Evolutionary conservation across 2,888 invertebrate genomes (phyloP).

Genomic region (Chrysodeixis includens): DNA sequence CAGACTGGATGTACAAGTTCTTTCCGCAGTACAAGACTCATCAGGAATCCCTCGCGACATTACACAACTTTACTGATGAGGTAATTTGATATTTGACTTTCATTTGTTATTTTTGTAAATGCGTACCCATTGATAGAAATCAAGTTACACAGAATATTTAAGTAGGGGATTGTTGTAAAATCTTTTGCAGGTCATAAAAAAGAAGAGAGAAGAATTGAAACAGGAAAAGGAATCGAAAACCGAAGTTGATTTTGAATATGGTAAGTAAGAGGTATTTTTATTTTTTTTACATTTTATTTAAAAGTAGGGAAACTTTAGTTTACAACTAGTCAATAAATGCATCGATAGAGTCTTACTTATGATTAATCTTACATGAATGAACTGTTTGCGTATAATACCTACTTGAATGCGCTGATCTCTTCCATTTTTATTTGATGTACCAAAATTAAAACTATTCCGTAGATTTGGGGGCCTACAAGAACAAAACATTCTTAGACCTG

Average conservation of each 20-base stretch:
- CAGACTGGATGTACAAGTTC: constrained; percentile 89
- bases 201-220: constrained; percentile 71
- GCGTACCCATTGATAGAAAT: no score
- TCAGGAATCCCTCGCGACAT: constrained; percentile 80
- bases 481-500: constrained; percentile 88
- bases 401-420: no score
- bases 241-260: constrained; percentile 70
- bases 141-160: no score
- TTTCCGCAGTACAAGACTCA: constrained; percentile 86
- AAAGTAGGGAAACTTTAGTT: no score
- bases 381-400: no score
- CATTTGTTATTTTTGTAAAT: neutral
- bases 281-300: neutral
- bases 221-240: constrained; percentile 61
- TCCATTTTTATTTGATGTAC: no score
- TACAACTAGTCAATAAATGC: no score
- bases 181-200: constrained; percentile 72
- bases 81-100: constrained; percentile 62
- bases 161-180: neutral
- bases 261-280: no score
- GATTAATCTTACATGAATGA: no score
- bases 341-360: no score
- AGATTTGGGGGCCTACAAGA: constrained; percentile 76
- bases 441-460: constrained; percentile 34
- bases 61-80: constrained; percentile 90